Percentiles rank a stretch among this genome's conserved stretches.
Evolutionary conservation across 2,888 invertebrate species (phyloP).

Genomic region (Orchesella flavescens): DNA sequence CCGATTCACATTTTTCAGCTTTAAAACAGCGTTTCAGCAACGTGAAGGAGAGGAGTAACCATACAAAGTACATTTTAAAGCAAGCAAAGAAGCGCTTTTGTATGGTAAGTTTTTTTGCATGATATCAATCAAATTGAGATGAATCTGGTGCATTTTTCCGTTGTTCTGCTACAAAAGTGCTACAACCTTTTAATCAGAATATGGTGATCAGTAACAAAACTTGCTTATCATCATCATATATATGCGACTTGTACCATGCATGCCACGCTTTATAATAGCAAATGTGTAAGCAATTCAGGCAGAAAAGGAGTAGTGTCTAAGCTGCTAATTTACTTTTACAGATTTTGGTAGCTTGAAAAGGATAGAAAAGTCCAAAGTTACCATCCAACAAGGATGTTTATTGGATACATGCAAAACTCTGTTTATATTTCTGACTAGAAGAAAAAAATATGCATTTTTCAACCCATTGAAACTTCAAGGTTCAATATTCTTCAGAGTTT

Average conservation of each 20-base stretch:
- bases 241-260: background rate
- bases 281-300: background rate
- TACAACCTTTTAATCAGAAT: slow-evolving; percentile 34
- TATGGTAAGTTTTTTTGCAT: no score
- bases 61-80: no score
- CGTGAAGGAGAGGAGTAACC: no score
- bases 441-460: no score
- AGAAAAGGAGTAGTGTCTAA: background rate
- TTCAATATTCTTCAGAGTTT: background rate
- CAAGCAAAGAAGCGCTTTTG: no score
- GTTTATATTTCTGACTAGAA: no score
- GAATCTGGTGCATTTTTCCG: slow-evolving; percentile 34
- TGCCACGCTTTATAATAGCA: slow-evolving; percentile 20
- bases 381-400: no score
- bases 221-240: slow-evolving; percentile 21
- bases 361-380: no score
- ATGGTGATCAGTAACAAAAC: slow-evolving; percentile 15
- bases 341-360: background rate
- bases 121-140: background rate
- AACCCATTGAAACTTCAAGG: background rate
- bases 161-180: slow-evolving; percentile 33
- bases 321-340: background rate
- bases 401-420: no score
- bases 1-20: background rate
- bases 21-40: background rate